Percentiles rank a stretch among this genome's conserved stretches.
Evolutionary conservation across 2,113 vertebrate genomes (phyloP).

Genomic region (Alethe castanea): DNA sequence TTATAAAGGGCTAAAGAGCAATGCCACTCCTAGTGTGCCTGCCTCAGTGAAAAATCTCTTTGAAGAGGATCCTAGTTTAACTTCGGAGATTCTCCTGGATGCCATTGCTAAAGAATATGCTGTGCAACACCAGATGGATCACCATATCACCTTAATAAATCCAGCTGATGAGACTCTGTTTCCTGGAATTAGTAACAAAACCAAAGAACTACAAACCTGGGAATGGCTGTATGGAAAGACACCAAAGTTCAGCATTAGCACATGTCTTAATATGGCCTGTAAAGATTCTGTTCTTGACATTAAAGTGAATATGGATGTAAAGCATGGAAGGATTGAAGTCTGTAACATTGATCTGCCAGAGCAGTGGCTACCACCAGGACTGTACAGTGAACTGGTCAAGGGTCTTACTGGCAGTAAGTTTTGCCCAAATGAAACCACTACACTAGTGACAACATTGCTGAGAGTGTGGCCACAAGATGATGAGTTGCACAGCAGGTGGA

Average conservation of each 20-base stretch:
- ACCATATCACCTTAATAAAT: conserved; percentile 69
- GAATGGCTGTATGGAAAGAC: conserved; percentile 93
- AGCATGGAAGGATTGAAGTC: conserved; percentile 79
- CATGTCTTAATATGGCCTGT: conserved; percentile 69
- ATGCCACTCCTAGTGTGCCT: conserved; percentile 88
- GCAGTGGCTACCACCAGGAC: conserved; percentile 77
- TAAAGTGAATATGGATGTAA: conserved; percentile 79
- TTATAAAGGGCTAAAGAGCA: conserved; percentile 82
- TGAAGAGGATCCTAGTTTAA: conserved; percentile 83
- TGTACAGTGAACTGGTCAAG: conserved; percentile 69
- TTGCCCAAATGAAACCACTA: conserved; percentile 71
- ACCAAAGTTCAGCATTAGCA: conserved; percentile 84
- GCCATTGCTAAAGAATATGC: conserved; percentile 82
- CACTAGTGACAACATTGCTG: conserved; percentile 40
- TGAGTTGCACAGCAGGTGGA: conserved; percentile 72
- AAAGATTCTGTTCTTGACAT: conserved; percentile 50
- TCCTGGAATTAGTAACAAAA: conserved; percentile 77
- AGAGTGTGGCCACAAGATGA: conserved; percentile 54
- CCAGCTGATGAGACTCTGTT: conserved; percentile 80
- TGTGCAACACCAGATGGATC: conserved; percentile 67
- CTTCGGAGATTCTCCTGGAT: conserved; percentile 76
- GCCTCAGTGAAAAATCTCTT: conserved; percentile 83
- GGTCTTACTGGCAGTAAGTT: conserved; percentile 80
- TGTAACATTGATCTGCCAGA: conserved; percentile 74
- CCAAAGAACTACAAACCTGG: conserved; percentile 83